Base-by-base conservation (phyloP, 2,113 vertebrate genomes). In the Mohoua ochrocephala region DNA sequence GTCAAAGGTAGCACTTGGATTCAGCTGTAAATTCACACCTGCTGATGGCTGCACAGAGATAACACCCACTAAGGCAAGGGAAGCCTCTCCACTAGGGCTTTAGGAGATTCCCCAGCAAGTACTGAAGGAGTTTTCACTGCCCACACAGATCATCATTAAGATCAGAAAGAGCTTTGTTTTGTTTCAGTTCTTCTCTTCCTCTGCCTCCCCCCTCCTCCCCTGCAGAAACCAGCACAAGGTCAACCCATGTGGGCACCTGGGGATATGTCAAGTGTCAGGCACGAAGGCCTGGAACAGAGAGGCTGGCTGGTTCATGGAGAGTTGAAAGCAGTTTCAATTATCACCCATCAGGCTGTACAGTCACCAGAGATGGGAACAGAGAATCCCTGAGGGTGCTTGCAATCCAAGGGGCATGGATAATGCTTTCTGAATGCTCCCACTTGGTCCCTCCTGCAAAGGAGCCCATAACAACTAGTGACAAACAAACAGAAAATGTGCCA, bases 401-500 rank as follows among this genome's bases (percentile, higher is more conserved):
- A 80, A 47, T 56, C 52, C 76, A 76, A 73, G 39, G 79, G 83
- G 54, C 4, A 3, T 44, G 39, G 49, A 52, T 49, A 86, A 95
- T 12, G 57, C 41, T 86, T 91, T 83, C 57, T 0, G 0, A 95
- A 78, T 89, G 88, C 39, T 92, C 73, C 88, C n/a, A 59, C 56
- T 96, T 2, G 0, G 60, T 71, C 18, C 49, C 73, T 92, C 65
- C 80, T 61, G 76, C 73, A 82, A 83, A 89, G 52, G 73, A 95
- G 50, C 83, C 88, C 37, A 0, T 64, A 91, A 93, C 85, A 93
- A 81, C 90, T 71, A 93, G 64, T 4, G 24, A 93, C 79, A 91
- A 95, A 87, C 67, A 81, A 94, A 93, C 52, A 84, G 68, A 82
- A 87, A 96, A 84, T 53, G 73, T n/a, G 39, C 76, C 56, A 45